Percentiles rank a stretch among this genome's conserved stretches.
These are phyloP conservation scores for Diacarnus erythraeanus DNA, from an alignment of 37 sponge, comb jelly and placozoan species.

Conservation along the genomic window DNA sequence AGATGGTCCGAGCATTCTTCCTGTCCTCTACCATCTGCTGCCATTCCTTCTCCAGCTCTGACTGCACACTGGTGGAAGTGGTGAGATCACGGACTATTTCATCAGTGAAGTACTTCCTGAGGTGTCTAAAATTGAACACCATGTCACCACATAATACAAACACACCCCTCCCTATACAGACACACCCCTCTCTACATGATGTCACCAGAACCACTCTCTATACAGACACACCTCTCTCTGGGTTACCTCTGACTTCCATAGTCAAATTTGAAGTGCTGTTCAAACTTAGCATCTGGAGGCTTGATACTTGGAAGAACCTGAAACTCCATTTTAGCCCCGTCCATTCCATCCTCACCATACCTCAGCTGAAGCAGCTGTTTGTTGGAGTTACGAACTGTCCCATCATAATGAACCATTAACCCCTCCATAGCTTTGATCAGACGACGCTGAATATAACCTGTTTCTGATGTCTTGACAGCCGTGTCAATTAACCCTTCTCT, in stretches of 20 bases:
- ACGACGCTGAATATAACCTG: constrained; percentile 98
- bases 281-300: constrained; percentile 79
- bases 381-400: constrained; percentile 93
- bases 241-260: constrained; percentile 79
- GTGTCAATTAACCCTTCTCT: constrained; percentile 99
- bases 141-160: not conserved
- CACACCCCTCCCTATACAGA: not conserved
- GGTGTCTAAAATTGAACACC: constrained; percentile 8
- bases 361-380: constrained; percentile 92
- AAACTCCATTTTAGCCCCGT: constrained; percentile 96
- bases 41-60: constrained; percentile 81
- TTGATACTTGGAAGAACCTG: constrained; percentile 90
- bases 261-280: constrained; percentile 87
- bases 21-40: constrained; percentile 87
- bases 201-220: not conserved
- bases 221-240: not conserved
- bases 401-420: constrained; percentile 95
- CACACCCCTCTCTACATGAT: not conserved
- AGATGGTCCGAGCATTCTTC: constrained; percentile 76
- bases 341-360: constrained; percentile 99
- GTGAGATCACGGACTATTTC: constrained; percentile 78
- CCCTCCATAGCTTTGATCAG: constrained; percentile 99
- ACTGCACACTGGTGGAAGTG: constrained; percentile 72
- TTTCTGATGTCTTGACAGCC: constrained; percentile 99
- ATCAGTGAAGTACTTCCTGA: constrained; percentile 76